Conservation (phyloP, 2,888 invertebrate species). For the Sesia apiformis region DNA sequence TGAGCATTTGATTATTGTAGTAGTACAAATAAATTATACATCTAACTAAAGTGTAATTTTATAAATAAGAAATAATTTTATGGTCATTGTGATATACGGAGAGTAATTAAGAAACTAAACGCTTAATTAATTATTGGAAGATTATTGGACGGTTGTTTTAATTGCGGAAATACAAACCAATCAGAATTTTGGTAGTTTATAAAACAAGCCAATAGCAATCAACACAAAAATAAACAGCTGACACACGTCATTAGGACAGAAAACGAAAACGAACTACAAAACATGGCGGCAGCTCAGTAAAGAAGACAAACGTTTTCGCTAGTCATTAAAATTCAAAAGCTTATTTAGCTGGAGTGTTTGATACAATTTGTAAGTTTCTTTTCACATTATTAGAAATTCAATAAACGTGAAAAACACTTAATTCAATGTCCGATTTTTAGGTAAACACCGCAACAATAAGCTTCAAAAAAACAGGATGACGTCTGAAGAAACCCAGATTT, state of each 20-base stretch:
- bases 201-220: no score
- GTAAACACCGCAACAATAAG: slow-evolving; percentile 69
- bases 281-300: slow-evolving; percentile 71
- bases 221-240: no score
- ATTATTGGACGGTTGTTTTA: no score
- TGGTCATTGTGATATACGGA: no score
- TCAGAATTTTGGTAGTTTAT: no score
- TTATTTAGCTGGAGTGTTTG: slow-evolving; percentile 72
- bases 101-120: no score
- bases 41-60: no score
- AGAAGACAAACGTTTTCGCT: slow-evolving; percentile 53
- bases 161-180: no score
- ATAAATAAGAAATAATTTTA: no score
- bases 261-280: slow-evolving; percentile 23
- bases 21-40: no score
- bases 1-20: no score
- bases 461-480: slow-evolving; percentile 65
- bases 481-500: slow-evolving; percentile 68
- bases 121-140: no score
- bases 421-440: slow-evolving; percentile 24
- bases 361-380: slow-evolving; percentile 62
- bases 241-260: neutral
- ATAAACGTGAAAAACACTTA: slow-evolving; percentile 9
- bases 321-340: slow-evolving; percentile 60
- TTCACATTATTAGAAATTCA: slow-evolving; percentile 2